These are phyloP conservation scores for Oreochromis grahami DNA, from an alignment of 2,797 vertebrate genomes.

Conservation along the genomic window DNA sequence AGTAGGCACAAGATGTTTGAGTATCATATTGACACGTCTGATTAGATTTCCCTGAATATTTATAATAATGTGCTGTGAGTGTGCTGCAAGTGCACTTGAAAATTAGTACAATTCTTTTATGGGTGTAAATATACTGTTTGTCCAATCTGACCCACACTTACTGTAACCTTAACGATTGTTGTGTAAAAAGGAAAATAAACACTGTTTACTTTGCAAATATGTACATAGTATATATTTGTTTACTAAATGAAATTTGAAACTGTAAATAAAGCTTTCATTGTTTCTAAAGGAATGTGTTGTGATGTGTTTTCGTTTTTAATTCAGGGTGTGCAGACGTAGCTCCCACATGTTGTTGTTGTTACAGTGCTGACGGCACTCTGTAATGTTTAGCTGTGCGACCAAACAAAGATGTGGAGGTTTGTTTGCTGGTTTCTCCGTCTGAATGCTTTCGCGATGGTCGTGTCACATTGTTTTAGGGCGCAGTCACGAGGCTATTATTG, in stretches of 20 bases:
- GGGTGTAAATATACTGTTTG: slow-evolving; percentile 71
- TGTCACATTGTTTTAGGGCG: not conserved
- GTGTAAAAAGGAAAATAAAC: slow-evolving; percentile 80
- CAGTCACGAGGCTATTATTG: not conserved
- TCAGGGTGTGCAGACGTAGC: not conserved
- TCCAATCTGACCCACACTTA: slow-evolving; percentile 48
- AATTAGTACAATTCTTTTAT: slow-evolving; percentile 67
- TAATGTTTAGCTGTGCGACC: not conserved
- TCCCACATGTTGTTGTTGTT: not conserved
- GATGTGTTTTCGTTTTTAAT: not conserved
- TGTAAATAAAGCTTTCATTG: slow-evolving; percentile 95
- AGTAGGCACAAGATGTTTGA: slow-evolving; percentile 52
- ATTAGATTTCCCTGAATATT: slow-evolving; percentile 64
- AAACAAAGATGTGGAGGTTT: not conserved
- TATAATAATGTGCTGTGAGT: slow-evolving; percentile 72
- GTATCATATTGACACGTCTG: slow-evolving; percentile 42
- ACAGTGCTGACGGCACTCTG: not conserved
- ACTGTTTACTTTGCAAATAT: slow-evolving; percentile 83
- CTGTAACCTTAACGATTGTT: slow-evolving; percentile 78
- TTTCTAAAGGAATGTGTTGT: slow-evolving; percentile 71
- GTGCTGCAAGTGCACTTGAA: slow-evolving; percentile 58
- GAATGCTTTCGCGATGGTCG: not conserved
- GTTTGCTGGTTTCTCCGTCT: not conserved
- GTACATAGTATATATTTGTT: slow-evolving; percentile 89
- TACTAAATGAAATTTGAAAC: slow-evolving; percentile 89